phyloP scores from a whole-genome alignment of 2,888 invertebrate species.

The Leptopilina syphax region DNA sequence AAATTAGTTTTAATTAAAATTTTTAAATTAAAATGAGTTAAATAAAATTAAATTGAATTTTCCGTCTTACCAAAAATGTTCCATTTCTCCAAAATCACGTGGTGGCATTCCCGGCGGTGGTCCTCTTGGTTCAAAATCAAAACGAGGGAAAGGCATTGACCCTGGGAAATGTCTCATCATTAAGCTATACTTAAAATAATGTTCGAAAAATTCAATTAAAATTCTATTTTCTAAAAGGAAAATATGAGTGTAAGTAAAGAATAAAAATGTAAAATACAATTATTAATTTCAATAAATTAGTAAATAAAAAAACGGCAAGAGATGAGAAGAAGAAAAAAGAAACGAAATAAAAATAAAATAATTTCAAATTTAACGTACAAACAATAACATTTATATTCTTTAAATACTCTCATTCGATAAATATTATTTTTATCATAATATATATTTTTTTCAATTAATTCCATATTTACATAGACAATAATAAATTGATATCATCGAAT shows the following conservation, averaged over 20 bases:
- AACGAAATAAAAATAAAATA: neutral
- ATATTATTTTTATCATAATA: conserved; percentile 18
- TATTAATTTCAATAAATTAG: neutral
- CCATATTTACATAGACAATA: conserved; percentile 18
- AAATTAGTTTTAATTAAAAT: too few species aligned
- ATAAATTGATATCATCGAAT: conserved; percentile 19
- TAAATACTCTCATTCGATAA: neutral
- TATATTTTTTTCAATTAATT: conserved; percentile 18
- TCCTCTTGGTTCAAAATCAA: too few species aligned
- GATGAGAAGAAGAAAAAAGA: neutral
- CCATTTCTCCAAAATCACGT: too few species aligned
- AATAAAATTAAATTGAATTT: too few species aligned
- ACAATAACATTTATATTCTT: conserved; percentile 24
- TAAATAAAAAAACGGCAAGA: neutral
- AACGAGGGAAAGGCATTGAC: too few species aligned
- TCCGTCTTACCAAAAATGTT: too few species aligned
- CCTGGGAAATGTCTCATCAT: too few species aligned
- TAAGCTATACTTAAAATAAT: neutral
- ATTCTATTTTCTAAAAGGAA: neutral
- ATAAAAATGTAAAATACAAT: neutral
- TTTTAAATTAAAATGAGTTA: too few species aligned
- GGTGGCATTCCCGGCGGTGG: too few species aligned
- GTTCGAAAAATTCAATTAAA: neutral
- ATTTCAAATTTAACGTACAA: conserved; percentile 43
- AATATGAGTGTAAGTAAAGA: neutral